A percentile compares a stretch with the other conserved stretches of the same genome.
Conservation (phyloP, 1,140 invertebrate species). For the Carposina sasakii region DNA sequence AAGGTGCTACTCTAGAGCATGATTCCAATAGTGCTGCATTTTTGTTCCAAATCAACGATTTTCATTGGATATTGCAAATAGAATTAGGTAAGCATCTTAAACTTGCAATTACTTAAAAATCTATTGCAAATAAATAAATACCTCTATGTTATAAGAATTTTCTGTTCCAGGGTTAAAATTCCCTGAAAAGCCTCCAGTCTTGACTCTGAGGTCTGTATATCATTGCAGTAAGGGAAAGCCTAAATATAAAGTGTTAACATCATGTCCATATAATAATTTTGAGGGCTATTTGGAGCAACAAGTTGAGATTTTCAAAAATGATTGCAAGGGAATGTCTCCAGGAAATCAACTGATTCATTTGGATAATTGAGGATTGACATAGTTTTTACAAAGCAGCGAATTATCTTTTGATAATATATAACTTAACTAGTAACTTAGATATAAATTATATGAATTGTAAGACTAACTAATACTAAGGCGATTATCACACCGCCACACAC, state of each 20-base stretch:
- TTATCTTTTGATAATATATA: too few species aligned
- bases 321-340: conserved; percentile 41
- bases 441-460: too few species aligned
- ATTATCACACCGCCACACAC: too few species aligned
- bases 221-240: conserved; percentile 61
- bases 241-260: conserved; percentile 50
- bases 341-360: conserved; percentile 39
- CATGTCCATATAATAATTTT: conserved; percentile 60
- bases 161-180: conserved; percentile 47
- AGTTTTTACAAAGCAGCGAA: too few species aligned
- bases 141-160: background rate
- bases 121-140: background rate
- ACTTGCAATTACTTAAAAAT: background rate
- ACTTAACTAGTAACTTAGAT: too few species aligned
- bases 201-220: conserved; percentile 62
- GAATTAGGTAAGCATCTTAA: conserved; percentile 49
- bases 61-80: conserved; percentile 68
- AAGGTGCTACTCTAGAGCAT: conserved; percentile 65
- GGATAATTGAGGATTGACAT: conserved; percentile 43
- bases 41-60: conserved; percentile 63
- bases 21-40: conserved; percentile 63
- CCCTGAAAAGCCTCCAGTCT: conserved; percentile 56
- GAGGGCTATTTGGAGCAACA: conserved; percentile 63
- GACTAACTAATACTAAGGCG: too few species aligned
- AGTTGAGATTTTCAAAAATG: conserved; percentile 63